Evolutionary conservation across 1,140 invertebrate species (phyloP), one percentile per base, ranked within the genome.

Genomic region (Zaprionus ornatus): DNA sequence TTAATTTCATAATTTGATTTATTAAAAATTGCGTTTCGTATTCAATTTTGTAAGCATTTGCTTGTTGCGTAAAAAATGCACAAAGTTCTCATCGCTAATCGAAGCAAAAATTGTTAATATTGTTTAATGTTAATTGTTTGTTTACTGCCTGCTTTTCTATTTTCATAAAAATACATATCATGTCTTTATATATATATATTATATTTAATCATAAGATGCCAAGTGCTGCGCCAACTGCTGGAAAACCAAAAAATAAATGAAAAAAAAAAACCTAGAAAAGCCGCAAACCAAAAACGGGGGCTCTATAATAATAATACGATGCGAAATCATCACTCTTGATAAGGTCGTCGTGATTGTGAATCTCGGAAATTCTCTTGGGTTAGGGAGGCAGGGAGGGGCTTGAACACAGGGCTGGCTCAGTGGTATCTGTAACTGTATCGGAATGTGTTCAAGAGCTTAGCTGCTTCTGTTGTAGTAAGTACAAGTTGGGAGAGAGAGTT

Each of bases 91-190:
- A 9, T 85, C 80, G 80, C 85, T 90, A 90, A 85, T 90, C 79
- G 86, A 90, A 90, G 86, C 82, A 85, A 90, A 90, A 90, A 85
- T 82, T 75, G 68, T 81, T 90, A 79, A 87, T 90, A 72, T 73
- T 84, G 74, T 76, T 72, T 72, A 59, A 77, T 75, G 79, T 65
- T 84, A 85, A 85, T 79, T 84, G 81, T 84, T 83, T 84, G 68
- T 65, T 71, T 82, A 85, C 69, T 78, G 73, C 48, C 45, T 52
- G 55, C 35, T 40, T 57, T 21, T 32, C 35, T 70, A 17, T 35
- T 80, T 82, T 90, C 86, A 90, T 90, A 90, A 90, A 90, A 90
- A 90, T 90, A 90, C 86, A 86, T 88, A 73, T 72, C 63, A 59
- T 70, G 68, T 86, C 73, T 88, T 69, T 76, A 68, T 82, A 73